A percentile compares a stretch with the other conserved stretches of the same genome.
phyloP scores from a whole-genome alignment of 2,797 vertebrate species.

The Discoglossus pictus region DNA sequence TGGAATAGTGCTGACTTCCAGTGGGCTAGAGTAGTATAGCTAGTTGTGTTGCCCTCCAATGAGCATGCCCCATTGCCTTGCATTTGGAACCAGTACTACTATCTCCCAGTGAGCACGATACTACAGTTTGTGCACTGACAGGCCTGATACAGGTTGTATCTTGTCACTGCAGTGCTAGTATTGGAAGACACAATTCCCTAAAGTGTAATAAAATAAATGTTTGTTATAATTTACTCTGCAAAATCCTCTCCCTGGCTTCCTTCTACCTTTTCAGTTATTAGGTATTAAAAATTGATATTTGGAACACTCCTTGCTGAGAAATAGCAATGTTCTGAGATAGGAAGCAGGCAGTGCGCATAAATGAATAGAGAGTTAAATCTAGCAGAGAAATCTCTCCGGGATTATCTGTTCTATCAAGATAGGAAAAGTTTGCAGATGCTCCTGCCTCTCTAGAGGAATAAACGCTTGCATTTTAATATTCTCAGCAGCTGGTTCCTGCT shows the following conservation, averaged over 20 bases:
- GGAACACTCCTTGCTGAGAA: not conserved
- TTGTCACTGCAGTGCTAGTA: not conserved
- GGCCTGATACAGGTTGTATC: too few relatives aligned
- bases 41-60: too few relatives aligned
- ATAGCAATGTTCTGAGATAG: not conserved
- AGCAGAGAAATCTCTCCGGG: constrained; percentile 70
- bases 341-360: constrained; percentile 55
- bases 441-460: constrained; percentile 81
- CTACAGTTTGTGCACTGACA: too few relatives aligned
- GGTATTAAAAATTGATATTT: constrained; percentile 20
- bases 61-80: too few relatives aligned
- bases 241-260: not conserved
- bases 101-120: too few relatives aligned
- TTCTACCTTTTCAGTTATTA: not conserved
- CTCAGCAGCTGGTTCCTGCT: constrained; percentile 81
- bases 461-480: constrained; percentile 81
- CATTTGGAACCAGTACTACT: too few relatives aligned
- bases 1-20: too few relatives aligned
- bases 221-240: not conserved
- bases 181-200: not conserved
- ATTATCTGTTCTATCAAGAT: constrained; percentile 78
- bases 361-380: constrained; percentile 73
- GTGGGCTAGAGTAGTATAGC: too few relatives aligned
- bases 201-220: not conserved
- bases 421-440: constrained; percentile 81